Evolutionary conservation across 2,797 vertebrate genomes (phyloP).

Genomic region (Crocidura indochinensis): DNA sequence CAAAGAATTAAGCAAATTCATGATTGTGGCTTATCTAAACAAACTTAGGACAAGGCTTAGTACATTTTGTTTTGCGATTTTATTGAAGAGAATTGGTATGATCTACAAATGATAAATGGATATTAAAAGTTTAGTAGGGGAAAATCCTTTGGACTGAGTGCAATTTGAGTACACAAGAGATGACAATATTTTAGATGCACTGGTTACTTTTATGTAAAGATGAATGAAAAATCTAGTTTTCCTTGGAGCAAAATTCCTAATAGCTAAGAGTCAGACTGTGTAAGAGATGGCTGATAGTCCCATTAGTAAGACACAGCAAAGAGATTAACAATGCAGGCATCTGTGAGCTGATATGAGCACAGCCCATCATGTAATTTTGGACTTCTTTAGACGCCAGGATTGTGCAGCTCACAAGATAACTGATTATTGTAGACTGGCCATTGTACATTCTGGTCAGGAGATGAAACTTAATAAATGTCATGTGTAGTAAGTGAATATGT

Average conservation of each 20-base stretch:
- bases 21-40: not conserved
- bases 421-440: not conserved
- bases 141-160: not conserved
- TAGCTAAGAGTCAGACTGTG: not conserved
- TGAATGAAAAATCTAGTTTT: not conserved
- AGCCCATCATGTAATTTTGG: not conserved
- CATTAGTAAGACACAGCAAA: not conserved
- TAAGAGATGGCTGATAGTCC: not conserved
- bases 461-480: not conserved
- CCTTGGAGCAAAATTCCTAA: slow-evolving; percentile 22
- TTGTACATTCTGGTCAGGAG: not conserved
- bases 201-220: not conserved
- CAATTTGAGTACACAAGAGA: slow-evolving; percentile 5
- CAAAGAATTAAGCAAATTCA: not conserved
- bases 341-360: not conserved
- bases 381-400: not conserved
- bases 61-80: slow-evolving; percentile 7
- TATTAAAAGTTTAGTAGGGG: not conserved
- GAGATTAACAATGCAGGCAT: not conserved
- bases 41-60: not conserved
- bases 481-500: not conserved
- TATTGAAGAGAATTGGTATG: not conserved
- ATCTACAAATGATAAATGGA: not conserved
- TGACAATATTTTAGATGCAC: not conserved
- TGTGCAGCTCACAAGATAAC: not conserved